Evolutionary conservation across 64 coral and sea anemone species (phyloP).

Genomic region (Trachythela sp.): DNA sequence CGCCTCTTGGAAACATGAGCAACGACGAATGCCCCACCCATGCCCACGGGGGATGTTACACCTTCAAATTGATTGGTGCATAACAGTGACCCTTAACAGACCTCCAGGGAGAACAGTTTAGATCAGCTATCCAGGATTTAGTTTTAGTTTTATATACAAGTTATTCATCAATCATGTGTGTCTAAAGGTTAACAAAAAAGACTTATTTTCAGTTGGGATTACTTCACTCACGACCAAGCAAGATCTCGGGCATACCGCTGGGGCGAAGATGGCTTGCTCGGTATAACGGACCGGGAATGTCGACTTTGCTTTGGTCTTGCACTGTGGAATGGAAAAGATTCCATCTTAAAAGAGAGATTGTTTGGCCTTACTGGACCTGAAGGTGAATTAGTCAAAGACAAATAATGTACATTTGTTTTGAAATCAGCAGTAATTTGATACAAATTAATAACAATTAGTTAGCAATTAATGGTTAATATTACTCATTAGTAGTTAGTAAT

Average conservation of each 20-base stretch:
- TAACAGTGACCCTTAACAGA: too few species aligned
- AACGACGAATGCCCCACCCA: too few species aligned
- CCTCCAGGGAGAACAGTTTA: too few species aligned
- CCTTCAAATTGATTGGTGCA: too few species aligned
- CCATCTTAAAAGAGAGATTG: conserved; percentile 88
- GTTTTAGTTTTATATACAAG: too few species aligned
- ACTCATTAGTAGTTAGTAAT: too few species aligned
- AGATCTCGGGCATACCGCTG: conserved; percentile 87
- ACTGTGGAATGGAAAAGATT: conserved; percentile 93
- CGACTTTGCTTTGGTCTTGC: conserved; percentile 82
- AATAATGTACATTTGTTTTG: not conserved
- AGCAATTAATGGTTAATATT: not conserved
- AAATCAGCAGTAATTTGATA: not conserved
- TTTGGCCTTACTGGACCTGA: conserved; percentile 81
- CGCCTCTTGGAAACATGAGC: too few species aligned
- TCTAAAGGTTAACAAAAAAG: too few species aligned
- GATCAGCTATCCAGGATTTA: too few species aligned
- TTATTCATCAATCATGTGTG: too few species aligned
- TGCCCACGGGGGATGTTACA: too few species aligned
- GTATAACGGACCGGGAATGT: conserved; percentile 82
- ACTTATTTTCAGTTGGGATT: conserved; percentile 76
- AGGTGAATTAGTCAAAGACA: conserved; percentile 20
- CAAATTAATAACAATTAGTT: too few species aligned
- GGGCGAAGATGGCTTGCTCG: conserved; percentile 93
- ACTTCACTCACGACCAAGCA: conserved; percentile 83